Base-by-base conservation (phyloP, 1,140 invertebrate genomes). In the Bombus waltoni region DNA sequence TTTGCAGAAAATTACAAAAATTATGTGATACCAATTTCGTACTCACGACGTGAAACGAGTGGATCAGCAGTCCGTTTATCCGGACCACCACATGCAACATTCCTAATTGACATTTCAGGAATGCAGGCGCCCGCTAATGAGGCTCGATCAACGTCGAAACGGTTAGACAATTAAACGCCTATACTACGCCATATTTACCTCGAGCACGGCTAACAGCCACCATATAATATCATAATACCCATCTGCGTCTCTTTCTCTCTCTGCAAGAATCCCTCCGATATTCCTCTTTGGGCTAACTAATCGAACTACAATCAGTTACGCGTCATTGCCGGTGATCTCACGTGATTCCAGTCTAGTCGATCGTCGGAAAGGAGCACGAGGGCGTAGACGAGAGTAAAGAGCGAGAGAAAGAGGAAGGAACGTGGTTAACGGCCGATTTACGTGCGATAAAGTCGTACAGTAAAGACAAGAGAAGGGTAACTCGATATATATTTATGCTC, bases 401-500 rank as follows among this genome's bases (percentile, higher is more conserved):
- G 11, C 9, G 25, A n/a, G 38, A 65, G 57, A 42, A 65, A 53
- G 28, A 42, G 25, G 47, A 15, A 22, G 53, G 47, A 59, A 65
- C 59, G 47, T 38, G 72, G 57, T 32, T 74, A 85, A 85, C 70
- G 83, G 22, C 25, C 71, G 84, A 85, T 85, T 85, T 81, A 75
- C 71, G 78, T 68, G 79, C 84, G 84, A 85, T 81, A 81, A 85
- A 85, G 71, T 74, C 47, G 44, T 75, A 38, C 40, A 18, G 40
- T 15, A 13, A 57, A 75, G 35, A 9, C 28, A 32, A 11, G 8
- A 35, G 59, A 57, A 62, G 15, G 38, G 59, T 53, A 78, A 73
- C 70, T 66, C 74, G 42, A 87, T 87, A 87, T 87, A 83, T 87
- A 83, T 83, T 72, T 65, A 83, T 62, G 53, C 73, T 57, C 81